Conservation (phyloP, 2,797 vertebrate genomes). For the Pipistrellus kuhlii region DNA sequence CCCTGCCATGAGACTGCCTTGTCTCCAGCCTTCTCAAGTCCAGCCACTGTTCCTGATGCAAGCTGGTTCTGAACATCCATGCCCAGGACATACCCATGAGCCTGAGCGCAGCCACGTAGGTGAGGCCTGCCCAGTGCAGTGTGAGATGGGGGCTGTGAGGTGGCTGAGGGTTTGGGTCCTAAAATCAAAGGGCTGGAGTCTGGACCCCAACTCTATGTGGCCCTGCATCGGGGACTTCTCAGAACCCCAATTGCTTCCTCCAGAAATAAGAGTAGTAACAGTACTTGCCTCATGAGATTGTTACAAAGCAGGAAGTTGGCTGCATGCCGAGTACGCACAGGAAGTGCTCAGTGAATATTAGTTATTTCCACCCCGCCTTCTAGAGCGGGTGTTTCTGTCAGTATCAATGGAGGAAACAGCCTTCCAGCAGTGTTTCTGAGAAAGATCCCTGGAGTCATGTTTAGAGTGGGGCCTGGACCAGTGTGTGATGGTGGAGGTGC, state of each 20-base stretch:
- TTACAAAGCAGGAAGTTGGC: not conserved
- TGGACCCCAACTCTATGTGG: not conserved
- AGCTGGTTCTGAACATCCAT: not conserved
- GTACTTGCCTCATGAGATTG: not conserved
- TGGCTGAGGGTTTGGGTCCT: not conserved
- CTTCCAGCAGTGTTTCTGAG: not conserved
- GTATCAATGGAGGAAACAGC: not conserved
- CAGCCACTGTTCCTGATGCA: not conserved
- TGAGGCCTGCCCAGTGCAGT: not conserved
- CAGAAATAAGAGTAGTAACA: not conserved
- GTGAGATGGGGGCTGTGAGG: not conserved
- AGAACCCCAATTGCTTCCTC: not conserved
- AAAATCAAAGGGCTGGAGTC: not conserved
- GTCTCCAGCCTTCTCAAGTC: not conserved
- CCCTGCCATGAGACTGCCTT: not conserved
- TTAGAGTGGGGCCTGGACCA: not conserved
- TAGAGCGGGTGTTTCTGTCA: not conserved
- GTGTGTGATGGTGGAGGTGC: not conserved
- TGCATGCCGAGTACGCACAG: not conserved
- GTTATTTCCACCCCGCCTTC: not conserved
- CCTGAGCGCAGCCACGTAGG: fast-evolving
- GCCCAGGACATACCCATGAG: not conserved
- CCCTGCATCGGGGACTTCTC: not conserved
- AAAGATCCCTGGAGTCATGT: not conserved
- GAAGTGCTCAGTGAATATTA: not conserved